A percentile compares a stretch with the other conserved stretches of the same genome.
Conservation (phyloP, 1,140 invertebrate species). For the Anthonomus grandis region DNA sequence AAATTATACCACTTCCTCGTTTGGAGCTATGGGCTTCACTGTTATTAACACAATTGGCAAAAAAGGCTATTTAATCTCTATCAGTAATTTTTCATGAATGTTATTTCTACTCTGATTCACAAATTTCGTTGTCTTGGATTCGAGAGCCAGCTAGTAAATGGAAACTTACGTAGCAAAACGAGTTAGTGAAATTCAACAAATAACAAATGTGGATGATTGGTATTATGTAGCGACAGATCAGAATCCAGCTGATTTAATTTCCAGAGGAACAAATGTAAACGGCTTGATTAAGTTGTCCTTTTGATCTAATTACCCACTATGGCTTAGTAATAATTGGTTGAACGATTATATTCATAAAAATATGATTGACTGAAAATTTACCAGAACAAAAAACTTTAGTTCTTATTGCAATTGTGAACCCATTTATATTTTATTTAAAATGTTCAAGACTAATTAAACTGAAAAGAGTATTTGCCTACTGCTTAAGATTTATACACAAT, state of each 20-base stretch:
- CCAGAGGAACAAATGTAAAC: constrained; percentile 34
- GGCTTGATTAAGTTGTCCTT: constrained; percentile 32
- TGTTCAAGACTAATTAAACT: constrained; percentile 20
- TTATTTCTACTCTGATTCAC: constrained; percentile 15
- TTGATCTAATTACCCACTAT: constrained; percentile 46
- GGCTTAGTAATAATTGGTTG: constrained; percentile 7
- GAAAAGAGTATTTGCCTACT: constrained; percentile 14
- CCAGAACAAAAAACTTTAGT: constrained; percentile 9
- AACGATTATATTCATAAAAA: constrained; percentile 7
- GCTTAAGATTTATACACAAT: constrained; percentile 9
- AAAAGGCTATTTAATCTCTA: constrained; percentile 4
- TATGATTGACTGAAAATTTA: background rate
- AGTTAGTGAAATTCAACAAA: constrained; percentile 39
- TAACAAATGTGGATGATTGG: constrained; percentile 35
- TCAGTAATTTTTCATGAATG: background rate
- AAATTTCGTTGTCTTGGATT: constrained; percentile 22
- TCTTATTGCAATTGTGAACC: background rate
- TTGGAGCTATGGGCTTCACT: constrained; percentile 50
- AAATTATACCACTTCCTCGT: constrained; percentile 47
- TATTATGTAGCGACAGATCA: constrained; percentile 36
- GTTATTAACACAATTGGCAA: constrained; percentile 33
- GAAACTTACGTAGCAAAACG: constrained; percentile 33
- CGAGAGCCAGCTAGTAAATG: background rate
- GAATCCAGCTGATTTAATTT: constrained; percentile 45
- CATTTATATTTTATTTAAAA: constrained; percentile 1